These are phyloP conservation scores for Bos javanicus DNA, from an alignment of 2,113 vertebrate species.

Conservation along the genomic window DNA sequence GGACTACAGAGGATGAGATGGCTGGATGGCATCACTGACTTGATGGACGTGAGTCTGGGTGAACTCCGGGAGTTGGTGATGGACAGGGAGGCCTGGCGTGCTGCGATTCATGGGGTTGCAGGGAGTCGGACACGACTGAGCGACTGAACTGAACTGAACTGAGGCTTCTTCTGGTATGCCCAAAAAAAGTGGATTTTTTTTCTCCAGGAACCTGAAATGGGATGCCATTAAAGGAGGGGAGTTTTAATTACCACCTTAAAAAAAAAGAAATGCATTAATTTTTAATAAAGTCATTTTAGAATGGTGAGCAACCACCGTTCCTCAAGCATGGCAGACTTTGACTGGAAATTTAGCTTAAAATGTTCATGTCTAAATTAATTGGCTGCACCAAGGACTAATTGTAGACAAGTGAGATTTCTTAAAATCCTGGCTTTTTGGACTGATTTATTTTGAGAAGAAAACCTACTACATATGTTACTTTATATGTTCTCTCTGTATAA, in stretches of 20 bases:
- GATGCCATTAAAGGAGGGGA: background rate
- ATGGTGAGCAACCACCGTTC: background rate
- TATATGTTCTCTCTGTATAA: background rate
- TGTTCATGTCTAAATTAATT: background rate
- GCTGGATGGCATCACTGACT: too few species aligned
- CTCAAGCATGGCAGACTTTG: background rate
- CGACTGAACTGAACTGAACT: too few species aligned
- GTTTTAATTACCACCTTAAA: background rate
- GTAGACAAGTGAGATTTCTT: background rate
- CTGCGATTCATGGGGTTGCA: too few species aligned
- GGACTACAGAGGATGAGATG: too few species aligned
- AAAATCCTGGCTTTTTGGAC: background rate
- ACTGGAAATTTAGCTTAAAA: background rate
- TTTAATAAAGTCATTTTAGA: background rate
- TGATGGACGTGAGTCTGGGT: too few species aligned
- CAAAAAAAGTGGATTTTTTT: background rate
- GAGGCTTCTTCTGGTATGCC: background rate
- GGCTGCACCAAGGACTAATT: background rate
- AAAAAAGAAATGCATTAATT: background rate
- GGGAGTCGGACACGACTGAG: too few species aligned
- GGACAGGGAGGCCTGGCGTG: too few species aligned
- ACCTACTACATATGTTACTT: background rate
- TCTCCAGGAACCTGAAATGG: background rate
- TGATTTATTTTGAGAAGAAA: background rate
- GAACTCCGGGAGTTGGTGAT: too few species aligned